Base-by-base conservation (phyloP, 92 coral and sea anemone species). In the Chrysogorgia sp. region DNA sequence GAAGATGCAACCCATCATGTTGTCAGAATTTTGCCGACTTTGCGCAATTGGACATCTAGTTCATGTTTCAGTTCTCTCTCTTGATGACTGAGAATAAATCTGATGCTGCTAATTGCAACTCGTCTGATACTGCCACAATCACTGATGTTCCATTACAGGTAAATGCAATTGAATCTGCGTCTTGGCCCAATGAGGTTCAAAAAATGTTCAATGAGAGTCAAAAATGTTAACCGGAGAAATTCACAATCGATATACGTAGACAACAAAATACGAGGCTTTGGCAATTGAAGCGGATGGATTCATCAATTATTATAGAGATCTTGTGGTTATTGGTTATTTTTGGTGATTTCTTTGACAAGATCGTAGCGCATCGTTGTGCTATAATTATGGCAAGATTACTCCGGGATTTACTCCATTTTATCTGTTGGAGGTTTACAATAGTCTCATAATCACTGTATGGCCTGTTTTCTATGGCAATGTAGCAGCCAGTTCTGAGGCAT, bases 1-100 rank as follows among this genome's bases (percentile, higher is more conserved):
- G 68, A 62, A 62, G 68, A 62, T 62, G 40, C 68, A 62, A 62
- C 68, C 68, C 68, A 62, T 62, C 68, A 25, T 62, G 68, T 26
- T 29, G 68, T 62, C 68, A 62, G 30, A 62, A 62, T 62, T 62
- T 62, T 62, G 68, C 34, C 68, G 31, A 62, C 40, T 62, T 62
- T 62, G 68, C 68, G 23, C 40, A 62, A 20, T 40, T 62, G 68
- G 15, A 62, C 68, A 26, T 62, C 68, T 28, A 62, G 35, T 62
- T 26, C 68, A 62, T 31, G 25, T 25, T 26, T 62, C 68, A 62
- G 68, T 40, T 62, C 68, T 62, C 68, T 62, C 30, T 32, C 30
- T 62, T 62, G 68, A 35, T 62, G 68, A 62, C 60, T 53, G 60
- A 53, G 28, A 17, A 53, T 53, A 53, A 53, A 53, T 62, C 64